Evolutionary conservation across 2,888 invertebrate genomes (phyloP).

Genomic region (Ennomos fuscantarius): DNA sequence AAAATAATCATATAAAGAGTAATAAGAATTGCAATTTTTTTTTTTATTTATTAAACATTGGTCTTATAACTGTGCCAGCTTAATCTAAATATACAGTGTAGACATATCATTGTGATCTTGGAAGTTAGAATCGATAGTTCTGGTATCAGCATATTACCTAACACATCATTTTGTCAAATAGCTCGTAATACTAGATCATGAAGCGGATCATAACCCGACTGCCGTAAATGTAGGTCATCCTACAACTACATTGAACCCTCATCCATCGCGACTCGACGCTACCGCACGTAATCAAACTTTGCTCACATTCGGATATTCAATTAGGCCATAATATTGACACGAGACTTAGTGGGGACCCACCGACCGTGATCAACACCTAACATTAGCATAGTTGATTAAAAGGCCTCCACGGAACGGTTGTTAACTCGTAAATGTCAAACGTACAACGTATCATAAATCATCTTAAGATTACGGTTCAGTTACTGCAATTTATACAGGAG

Average conservation of each 20-base stretch:
- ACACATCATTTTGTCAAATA: background rate
- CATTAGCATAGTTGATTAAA: conserved; percentile 85
- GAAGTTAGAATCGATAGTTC: too few relatives aligned
- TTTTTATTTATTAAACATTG: too few relatives aligned
- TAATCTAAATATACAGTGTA: too few relatives aligned
- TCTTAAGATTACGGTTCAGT: conserved; percentile 81
- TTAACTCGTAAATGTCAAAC: conserved; percentile 83
- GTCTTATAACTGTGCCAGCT: too few relatives aligned
- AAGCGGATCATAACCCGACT: conserved; percentile 14
- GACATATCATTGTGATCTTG: too few relatives aligned
- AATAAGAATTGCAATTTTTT: too few relatives aligned
- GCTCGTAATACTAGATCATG: background rate
- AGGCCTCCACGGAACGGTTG: conserved; percentile 75
- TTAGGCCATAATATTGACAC: conserved; percentile 79
- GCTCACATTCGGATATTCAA: conserved; percentile 73
- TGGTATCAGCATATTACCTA: too few relatives aligned
- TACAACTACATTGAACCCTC: conserved; percentile 41
- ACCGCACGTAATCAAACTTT: conserved; percentile 69
- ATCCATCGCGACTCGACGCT: conserved; percentile 41
- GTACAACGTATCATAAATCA: conserved; percentile 82
- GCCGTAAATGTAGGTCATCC: conserved; percentile 22
- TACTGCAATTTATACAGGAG: conserved; percentile 64
- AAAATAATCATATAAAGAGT: too few relatives aligned
- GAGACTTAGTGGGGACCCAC: conserved; percentile 62
- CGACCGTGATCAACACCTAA: conserved; percentile 74